A percentile compares a stretch with the other conserved stretches of the same genome.
Conservation (phyloP, 2,888 invertebrate genomes). For the Drosophila eohydei region DNA sequence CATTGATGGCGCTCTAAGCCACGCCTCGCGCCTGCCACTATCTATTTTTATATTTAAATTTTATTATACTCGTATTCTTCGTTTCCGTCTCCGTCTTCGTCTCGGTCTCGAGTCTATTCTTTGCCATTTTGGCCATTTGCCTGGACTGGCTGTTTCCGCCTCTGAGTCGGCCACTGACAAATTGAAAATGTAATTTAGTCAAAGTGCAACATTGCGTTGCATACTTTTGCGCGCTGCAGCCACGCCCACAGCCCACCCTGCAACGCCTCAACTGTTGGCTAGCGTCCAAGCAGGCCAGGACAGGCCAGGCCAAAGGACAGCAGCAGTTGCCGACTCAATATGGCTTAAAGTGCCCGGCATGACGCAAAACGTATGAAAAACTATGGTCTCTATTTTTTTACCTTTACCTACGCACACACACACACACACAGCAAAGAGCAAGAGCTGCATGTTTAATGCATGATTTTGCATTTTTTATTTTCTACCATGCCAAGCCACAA, state of each 20-base stretch:
- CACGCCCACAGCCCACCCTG: slow-evolving; percentile 13
- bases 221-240: slow-evolving; percentile 47
- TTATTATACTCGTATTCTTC: slow-evolving; percentile 30
- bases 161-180: slow-evolving; percentile 58
- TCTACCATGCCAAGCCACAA: slow-evolving; percentile 7
- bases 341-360: slow-evolving; percentile 52
- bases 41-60: slow-evolving; percentile 28
- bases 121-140: slow-evolving; percentile 40
- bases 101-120: background rate
- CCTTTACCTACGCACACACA: background rate
- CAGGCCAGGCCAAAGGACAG: slow-evolving; percentile 36
- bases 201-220: slow-evolving; percentile 72
- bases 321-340: slow-evolving; percentile 33
- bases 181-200: slow-evolving; percentile 78
- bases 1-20: slow-evolving; percentile 35
- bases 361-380: slow-evolving; percentile 66
- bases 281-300: slow-evolving; percentile 52
- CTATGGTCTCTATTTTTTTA: slow-evolving; percentile 28
- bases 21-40: slow-evolving; percentile 21
- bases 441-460: slow-evolving; percentile 62
- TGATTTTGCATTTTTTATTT: slow-evolving; percentile 52
- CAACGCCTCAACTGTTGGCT: slow-evolving; percentile 43
- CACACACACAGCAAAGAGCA: slow-evolving; percentile 18
- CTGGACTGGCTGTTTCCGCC: slow-evolving; percentile 42
- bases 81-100: background rate